These are phyloP conservation scores for Merops nubicus DNA, from an alignment of 2,113 vertebrate genomes.

Conservation along the genomic window DNA sequence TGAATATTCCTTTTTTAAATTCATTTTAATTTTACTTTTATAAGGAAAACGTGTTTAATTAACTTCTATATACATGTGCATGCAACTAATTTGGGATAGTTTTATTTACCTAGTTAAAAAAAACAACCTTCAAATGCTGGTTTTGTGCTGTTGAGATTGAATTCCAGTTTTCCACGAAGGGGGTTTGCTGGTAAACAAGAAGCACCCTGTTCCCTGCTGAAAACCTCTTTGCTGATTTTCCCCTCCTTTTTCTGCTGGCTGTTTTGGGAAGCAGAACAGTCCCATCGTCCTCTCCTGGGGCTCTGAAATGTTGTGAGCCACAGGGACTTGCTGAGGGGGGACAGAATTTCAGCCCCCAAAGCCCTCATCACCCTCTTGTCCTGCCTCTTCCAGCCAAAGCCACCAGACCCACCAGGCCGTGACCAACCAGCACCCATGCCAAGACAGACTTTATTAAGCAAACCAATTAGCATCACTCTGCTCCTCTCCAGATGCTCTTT, in stretches of 20 bases:
- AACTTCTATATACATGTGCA: background rate
- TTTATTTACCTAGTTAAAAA: background rate
- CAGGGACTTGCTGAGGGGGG: too few relatives aligned
- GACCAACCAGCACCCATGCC: background rate
- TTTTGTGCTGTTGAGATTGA: background rate
- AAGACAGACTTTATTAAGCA: background rate
- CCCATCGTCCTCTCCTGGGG: background rate
- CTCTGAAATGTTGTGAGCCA: accelerated
- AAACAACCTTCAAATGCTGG: background rate
- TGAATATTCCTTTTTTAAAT: background rate
- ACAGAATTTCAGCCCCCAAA: background rate
- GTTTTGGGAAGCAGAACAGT: background rate
- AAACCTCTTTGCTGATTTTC: background rate
- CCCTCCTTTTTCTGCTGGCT: background rate
- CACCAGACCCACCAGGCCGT: background rate
- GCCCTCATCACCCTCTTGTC: background rate
- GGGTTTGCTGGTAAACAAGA: background rate
- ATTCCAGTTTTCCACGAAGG: background rate
- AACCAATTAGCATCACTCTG: accelerated
- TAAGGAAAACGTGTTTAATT: background rate
- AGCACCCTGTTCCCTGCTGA: background rate
- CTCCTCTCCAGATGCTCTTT: background rate
- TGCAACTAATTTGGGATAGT: background rate
- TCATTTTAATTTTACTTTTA: background rate
- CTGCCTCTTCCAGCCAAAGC: background rate